These are phyloP conservation scores for Neosilurus mollespiculum DNA, from an alignment of 2,797 vertebrate species.

Conservation along the genomic window DNA sequence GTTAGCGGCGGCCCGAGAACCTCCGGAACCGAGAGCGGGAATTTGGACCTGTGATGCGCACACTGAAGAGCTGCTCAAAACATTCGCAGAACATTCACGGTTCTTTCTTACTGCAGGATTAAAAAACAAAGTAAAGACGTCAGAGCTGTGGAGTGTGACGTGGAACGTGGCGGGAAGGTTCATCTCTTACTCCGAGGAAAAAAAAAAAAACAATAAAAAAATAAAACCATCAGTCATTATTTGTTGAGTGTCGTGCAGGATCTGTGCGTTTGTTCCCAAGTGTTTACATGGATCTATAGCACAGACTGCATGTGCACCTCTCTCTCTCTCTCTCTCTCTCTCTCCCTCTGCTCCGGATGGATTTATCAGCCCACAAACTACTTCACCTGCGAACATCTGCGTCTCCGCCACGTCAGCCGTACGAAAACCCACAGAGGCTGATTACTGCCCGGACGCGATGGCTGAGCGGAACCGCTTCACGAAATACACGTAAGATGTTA, in stretches of 20 bases:
- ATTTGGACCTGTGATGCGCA: conserved; percentile 42
- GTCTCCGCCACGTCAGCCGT: background rate
- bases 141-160: background rate
- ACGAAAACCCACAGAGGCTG: background rate
- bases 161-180: background rate
- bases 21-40: conserved; percentile 30
- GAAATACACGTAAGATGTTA: background rate
- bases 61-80: conserved; percentile 38
- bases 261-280: conserved; percentile 10
- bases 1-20: conserved; percentile 33
- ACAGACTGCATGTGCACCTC: conserved; percentile 61
- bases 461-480: background rate
- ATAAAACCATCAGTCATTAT: background rate
- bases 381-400: background rate
- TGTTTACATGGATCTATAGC: conserved; percentile 27
- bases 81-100: background rate
- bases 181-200: background rate
- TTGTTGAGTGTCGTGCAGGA: conserved; percentile 13
- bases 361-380: conserved; percentile 11
- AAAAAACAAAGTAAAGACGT: background rate
- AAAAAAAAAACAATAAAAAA: background rate
- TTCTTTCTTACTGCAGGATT: conserved; percentile 18
- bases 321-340: background rate
- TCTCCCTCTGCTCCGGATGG: background rate
- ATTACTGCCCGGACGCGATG: background rate